Evolutionary conservation across 1,140 invertebrate genomes (phyloP).

Genomic region (Lucilia sericata): DNA sequence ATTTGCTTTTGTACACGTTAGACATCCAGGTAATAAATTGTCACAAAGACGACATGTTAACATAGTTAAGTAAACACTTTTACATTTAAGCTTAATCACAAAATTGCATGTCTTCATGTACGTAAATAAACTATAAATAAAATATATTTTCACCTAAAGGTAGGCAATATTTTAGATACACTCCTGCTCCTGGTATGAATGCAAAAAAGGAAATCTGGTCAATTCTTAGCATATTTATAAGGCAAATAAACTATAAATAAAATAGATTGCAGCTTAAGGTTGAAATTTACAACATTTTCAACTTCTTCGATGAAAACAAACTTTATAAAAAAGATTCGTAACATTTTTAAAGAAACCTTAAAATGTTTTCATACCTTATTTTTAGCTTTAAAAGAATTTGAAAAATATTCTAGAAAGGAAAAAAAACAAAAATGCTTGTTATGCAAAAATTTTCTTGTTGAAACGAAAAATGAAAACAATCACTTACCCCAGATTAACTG

Average conservation of each 20-base stretch:
- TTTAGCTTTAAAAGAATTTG: background rate
- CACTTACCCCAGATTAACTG: constrained; percentile 20
- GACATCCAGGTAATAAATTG: background rate
- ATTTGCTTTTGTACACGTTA: background rate
- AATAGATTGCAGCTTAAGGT: background rate
- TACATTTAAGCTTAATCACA: background rate
- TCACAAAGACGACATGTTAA: background rate
- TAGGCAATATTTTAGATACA: constrained; percentile 2
- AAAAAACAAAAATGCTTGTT: background rate
- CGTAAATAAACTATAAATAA: background rate
- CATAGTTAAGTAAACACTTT: background rate
- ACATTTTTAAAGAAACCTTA: background rate
- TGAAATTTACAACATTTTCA: background rate
- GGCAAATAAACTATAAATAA: background rate
- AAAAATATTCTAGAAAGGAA: background rate
- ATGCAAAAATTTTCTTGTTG: background rate
- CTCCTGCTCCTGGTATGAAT: background rate
- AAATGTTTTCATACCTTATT: background rate
- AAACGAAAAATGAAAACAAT: constrained; percentile 20
- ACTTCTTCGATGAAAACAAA: background rate
- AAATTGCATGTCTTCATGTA: background rate
- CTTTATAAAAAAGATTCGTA: background rate
- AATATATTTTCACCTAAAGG: background rate
- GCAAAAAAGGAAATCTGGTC: background rate
- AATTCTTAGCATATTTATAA: too few species aligned